phyloP scores from a whole-genome alignment of 2,888 invertebrate species.

The Ennomos erosarius region DNA sequence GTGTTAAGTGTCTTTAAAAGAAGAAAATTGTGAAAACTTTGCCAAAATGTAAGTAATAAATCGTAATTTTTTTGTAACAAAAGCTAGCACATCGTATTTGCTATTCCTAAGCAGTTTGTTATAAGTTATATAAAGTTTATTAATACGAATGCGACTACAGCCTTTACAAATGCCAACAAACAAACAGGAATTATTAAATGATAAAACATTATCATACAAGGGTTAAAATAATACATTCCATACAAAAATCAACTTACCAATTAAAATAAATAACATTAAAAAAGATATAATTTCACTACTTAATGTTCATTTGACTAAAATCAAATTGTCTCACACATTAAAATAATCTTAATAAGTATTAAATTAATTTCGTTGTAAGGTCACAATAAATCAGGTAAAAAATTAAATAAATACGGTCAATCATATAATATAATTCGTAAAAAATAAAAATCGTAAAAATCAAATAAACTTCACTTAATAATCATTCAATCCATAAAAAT shows the following conservation, averaged over 20 bases:
- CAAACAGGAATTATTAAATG: conserved; percentile 3
- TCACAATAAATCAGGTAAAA: background rate
- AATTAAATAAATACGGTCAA: too few relatives aligned
- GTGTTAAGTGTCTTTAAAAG: too few relatives aligned
- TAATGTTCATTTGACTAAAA: background rate
- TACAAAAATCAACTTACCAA: conserved; percentile 6
- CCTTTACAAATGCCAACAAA: conserved; percentile 1
- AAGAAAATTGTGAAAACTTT: too few relatives aligned
- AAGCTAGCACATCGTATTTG: too few relatives aligned
- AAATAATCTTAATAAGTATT: conserved; percentile 1
- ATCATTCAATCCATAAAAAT: conserved; percentile 11
- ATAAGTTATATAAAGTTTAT: background rate
- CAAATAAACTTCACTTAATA: background rate
- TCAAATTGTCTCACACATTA: background rate
- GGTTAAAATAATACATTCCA: background rate
- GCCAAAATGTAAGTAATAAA: too few relatives aligned
- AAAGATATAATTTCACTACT: conserved; percentile 4
- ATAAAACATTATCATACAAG: background rate
- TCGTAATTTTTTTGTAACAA: too few relatives aligned
- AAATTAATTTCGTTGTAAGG: conserved; percentile 18
- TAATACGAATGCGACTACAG: conserved; percentile 7
- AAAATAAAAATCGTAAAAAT: too few relatives aligned
- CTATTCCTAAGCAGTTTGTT: too few relatives aligned
- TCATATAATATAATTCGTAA: too few relatives aligned
- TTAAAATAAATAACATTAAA: conserved; percentile 2